Percentiles rank a stretch among this genome's conserved stretches.
phyloP scores from a whole-genome alignment of 2,888 invertebrate species.

The Melinaea menophilus region DNA sequence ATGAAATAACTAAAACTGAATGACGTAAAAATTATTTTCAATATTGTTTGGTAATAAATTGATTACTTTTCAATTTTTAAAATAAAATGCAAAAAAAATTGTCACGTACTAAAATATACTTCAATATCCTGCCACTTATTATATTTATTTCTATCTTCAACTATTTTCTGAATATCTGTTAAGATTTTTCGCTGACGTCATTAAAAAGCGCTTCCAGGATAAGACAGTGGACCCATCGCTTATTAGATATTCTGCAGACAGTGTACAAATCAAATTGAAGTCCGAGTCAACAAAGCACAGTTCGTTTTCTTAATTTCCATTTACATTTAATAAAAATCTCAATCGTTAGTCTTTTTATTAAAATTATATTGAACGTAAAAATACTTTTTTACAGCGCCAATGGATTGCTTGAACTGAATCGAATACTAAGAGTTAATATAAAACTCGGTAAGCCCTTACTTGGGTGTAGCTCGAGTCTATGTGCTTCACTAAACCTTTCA shows the following conservation, averaged over 20 bases:
- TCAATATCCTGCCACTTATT: too few species aligned
- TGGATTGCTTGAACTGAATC: not conserved
- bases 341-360: not conserved
- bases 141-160: too few species aligned
- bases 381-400: not conserved
- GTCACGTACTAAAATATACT: too few species aligned
- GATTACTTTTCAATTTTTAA: too few species aligned
- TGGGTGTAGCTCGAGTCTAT: too few species aligned
- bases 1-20: not conserved
- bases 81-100: too few species aligned
- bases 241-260: constrained; percentile 52
- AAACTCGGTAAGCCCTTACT: too few species aligned
- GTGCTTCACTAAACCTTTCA: too few species aligned
- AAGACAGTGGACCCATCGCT: constrained; percentile 23
- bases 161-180: not conserved
- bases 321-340: constrained; percentile 46
- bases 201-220: constrained; percentile 33
- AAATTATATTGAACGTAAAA: not conserved
- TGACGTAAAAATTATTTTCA: too few species aligned
- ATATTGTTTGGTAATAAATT: too few species aligned
- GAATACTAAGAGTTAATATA: too few species aligned
- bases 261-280: constrained; percentile 57
- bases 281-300: constrained; percentile 52
- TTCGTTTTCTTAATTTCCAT: constrained; percentile 48
- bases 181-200: not conserved